Evolutionary conservation across 2,113 vertebrate species (phyloP).

Genomic region (Odocoileus hemionus): DNA sequence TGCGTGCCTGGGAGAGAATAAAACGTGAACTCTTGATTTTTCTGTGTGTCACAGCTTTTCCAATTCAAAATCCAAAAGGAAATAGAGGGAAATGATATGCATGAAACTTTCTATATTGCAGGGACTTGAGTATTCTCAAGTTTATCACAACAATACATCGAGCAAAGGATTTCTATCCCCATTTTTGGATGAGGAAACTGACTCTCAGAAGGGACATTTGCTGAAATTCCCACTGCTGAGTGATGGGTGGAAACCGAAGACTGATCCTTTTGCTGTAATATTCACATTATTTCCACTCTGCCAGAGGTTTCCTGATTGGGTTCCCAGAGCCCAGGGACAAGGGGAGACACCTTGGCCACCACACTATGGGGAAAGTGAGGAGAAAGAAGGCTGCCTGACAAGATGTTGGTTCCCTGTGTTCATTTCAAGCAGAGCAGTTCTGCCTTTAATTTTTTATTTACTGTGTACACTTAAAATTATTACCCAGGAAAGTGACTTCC

Average conservation of each 20-base stretch:
- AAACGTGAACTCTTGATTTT: not conserved
- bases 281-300: not conserved
- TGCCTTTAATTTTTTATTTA: not conserved
- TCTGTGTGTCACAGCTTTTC: not conserved
- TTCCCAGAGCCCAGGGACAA: not conserved
- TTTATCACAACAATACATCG: not conserved
- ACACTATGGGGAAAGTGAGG: rapidly evolving
- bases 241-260: not conserved
- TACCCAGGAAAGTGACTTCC: not conserved
- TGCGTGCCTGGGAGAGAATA: not conserved
- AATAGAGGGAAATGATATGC: not conserved
- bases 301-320: not conserved
- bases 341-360: too few species aligned
- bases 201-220: not conserved
- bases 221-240: not conserved
- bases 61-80: not conserved
- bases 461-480: not conserved
- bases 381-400: not conserved
- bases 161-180: not conserved
- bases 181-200: not conserved
- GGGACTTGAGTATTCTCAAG: not conserved
- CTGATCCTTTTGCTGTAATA: not conserved
- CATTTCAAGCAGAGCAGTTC: not conserved
- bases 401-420: not conserved
- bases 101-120: not conserved